Base-by-base conservation (phyloP, 2,113 vertebrate genomes). In the Arenaria interpres region DNA sequence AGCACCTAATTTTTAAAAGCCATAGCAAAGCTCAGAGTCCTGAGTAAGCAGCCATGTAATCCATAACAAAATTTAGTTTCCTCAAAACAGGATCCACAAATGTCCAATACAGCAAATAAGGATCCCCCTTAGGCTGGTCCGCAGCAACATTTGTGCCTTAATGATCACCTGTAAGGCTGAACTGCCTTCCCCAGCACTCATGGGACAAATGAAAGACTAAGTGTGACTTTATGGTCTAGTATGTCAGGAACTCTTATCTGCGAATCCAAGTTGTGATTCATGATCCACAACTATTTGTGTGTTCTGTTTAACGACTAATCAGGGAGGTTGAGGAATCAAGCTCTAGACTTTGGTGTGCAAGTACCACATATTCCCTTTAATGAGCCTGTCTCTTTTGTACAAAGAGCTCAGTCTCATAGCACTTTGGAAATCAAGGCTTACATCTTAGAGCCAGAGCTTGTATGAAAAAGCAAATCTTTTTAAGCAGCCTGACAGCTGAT, bases 401-500 rank as follows among this genome's bases (percentile, higher is more conserved):
- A 43, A 30, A 78, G 59, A 32, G 45, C 66, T 75, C 16, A 9
- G 51, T 33, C 80, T 72, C 18, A 10, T 2, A 63, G 66, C 71
- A 39, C 41, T 77, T 48, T 27, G 62, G 79, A 82, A 93, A 91
- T 23, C 56, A 41, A 75, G 86, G 83, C 71, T 95, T 66, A 62
- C 83, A 89, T 41, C 83, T 90, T 3, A 9, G 17, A 85, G 78
- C 17, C 77, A 76, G 24, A 88, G 54, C 74, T 24, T 28, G 50
- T 3, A 64, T 67, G 79, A 60, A 84, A 92, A 81, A 68, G 45
- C 53, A 78, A 75, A 48, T 78, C 46, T 35, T 85, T 90, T 23
- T 7, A 45, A 92, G 77, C 90, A 92, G 80, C 59, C 68, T 89
- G 89, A 66, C 77, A 95, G 95, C 86, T 76, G 92, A 69, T 79